Evolutionary conservation across 2,113 vertebrate genomes (phyloP).

Genomic region (Deroptyus accipitrinus): DNA sequence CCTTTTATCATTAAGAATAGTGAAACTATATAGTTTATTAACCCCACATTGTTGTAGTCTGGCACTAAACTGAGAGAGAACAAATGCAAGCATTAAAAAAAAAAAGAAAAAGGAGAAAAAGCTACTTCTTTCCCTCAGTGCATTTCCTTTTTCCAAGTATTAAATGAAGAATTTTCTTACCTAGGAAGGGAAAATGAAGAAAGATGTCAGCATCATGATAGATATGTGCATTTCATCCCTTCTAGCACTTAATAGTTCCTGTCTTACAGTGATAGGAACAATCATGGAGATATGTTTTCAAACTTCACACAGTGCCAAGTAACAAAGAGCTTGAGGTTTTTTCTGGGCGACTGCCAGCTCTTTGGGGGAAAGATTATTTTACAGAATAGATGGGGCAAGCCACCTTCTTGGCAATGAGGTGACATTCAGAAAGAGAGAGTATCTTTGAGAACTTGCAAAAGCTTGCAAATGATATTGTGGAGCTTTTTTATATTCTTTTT

Average conservation of each 20-base stretch:
- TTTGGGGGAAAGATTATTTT: background rate
- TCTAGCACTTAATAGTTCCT: background rate
- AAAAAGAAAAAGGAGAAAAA: background rate
- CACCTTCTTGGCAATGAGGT: background rate
- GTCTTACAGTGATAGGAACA: background rate
- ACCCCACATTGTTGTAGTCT: background rate
- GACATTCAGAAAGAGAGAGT: background rate
- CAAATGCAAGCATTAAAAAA: accelerated
- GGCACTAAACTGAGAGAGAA: background rate
- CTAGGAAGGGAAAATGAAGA: background rate
- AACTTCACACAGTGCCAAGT: background rate
- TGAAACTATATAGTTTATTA: background rate
- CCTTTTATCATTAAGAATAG: background rate
- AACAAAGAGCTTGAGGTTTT: background rate
- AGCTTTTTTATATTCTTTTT: background rate
- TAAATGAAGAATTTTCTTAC: background rate
- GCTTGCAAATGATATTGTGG: background rate
- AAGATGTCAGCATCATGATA: background rate
- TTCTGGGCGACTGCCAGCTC: background rate
- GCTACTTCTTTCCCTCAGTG: background rate
- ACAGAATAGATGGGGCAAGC: background rate
- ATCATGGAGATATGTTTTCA: accelerated
- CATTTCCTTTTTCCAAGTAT: background rate
- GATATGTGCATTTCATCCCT: background rate
- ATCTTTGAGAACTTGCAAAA: background rate